phyloP scores from a whole-genome alignment of 92 coral and sea anemone genomes.

The Porites rus region DNA sequence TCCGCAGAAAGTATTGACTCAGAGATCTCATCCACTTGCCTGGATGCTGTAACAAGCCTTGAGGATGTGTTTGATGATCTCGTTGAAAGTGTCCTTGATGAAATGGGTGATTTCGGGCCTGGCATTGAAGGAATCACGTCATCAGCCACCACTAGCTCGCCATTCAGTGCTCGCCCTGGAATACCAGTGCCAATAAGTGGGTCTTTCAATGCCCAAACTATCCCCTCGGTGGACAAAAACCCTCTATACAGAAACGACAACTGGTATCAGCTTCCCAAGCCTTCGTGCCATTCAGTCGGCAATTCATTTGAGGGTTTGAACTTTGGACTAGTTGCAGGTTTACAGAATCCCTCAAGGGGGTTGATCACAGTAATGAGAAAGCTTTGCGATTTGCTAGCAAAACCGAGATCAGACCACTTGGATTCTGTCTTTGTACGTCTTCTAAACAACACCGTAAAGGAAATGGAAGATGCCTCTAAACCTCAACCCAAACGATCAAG shows the following conservation, averaged over 20 bases:
- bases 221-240: neutral
- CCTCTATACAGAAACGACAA: neutral
- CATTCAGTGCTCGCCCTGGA: neutral
- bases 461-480: conserved; percentile 32
- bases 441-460: conserved; percentile 26
- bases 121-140: neutral
- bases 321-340: conserved; percentile 19
- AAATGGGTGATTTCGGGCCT: neutral
- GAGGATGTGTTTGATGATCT: conserved; percentile 34
- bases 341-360: conserved; percentile 27
- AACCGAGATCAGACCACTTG: conserved; percentile 42
- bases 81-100: conserved; percentile 21
- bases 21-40: neutral
- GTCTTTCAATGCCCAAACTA: neutral
- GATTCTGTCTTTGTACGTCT: conserved; percentile 42
- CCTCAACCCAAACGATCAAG: conserved; percentile 20
- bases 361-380: conserved; percentile 35
- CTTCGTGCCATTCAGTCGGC: neutral
- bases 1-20: conserved; percentile 11
- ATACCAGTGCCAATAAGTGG: neutral
- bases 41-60: conserved; percentile 17
- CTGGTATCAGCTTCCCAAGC: neutral
- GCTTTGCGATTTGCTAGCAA: conserved; percentile 35
- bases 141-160: neutral
- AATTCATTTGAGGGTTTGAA: conserved; percentile 28